Evolutionary conservation across 2,888 invertebrate species (phyloP).

Genomic region (Erebia palarica): DNA sequence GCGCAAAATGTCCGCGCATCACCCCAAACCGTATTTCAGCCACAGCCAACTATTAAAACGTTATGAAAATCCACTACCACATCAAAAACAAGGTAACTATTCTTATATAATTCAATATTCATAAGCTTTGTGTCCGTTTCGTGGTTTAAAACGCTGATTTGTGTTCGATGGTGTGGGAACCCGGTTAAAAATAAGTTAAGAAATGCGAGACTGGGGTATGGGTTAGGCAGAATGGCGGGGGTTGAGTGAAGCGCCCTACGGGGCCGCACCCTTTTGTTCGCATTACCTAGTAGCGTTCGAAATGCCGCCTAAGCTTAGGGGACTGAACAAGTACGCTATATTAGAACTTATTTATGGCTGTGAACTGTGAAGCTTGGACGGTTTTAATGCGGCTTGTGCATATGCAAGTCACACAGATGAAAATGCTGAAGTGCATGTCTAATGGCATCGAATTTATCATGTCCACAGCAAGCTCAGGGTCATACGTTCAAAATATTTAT

Average conservation of each 20-base stretch:
- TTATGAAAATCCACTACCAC: conserved; percentile 60
- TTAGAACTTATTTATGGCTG: too few relatives aligned
- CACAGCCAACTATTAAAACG: conserved; percentile 64
- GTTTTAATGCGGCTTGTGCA: background rate
- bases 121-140: conserved; percentile 15
- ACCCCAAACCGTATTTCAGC: conserved; percentile 64
- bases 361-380: background rate
- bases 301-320: background rate
- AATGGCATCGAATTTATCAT: background rate
- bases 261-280: conserved; percentile 68
- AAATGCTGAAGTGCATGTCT: background rate
- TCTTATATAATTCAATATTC: conserved; percentile 41
- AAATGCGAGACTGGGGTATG: conserved; percentile 59
- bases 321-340: background rate
- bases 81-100: conserved; percentile 62
- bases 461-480: background rate
- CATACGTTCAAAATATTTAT: background rate
- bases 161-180: conserved; percentile 72
- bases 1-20: conserved; percentile 69
- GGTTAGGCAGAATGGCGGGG: conserved; percentile 82
- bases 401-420: background rate
- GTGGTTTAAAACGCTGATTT: conserved; percentile 23
- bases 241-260: conserved; percentile 73
- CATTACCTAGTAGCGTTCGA: conserved; percentile 41
- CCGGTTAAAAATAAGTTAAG: conserved; percentile 79